phyloP scores from a whole-genome alignment of 2,888 invertebrate genomes.

The Gandaritis pyraliata region DNA sequence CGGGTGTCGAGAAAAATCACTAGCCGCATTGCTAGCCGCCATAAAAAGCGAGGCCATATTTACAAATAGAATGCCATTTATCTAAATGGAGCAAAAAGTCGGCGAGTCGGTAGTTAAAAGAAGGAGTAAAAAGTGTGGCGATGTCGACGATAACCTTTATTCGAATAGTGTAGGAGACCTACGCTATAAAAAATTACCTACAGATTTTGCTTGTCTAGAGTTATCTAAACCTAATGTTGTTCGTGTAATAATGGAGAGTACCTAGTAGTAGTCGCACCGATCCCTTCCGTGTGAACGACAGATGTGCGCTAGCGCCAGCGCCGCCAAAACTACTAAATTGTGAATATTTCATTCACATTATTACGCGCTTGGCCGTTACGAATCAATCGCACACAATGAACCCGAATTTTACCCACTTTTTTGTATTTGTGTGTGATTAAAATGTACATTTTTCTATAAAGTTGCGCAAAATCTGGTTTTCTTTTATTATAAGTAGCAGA shows the following conservation, averaged over 20 bases:
- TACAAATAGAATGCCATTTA: constrained; percentile 38
- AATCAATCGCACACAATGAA: constrained; percentile 81
- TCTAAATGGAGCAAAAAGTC: constrained; percentile 40
- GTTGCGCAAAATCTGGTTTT: constrained; percentile 72
- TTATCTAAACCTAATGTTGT: constrained; percentile 44
- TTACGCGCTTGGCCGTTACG: constrained; percentile 81
- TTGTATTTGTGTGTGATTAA: constrained; percentile 77
- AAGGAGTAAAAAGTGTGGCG: constrained; percentile 25
- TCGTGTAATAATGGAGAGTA: constrained; percentile 53
- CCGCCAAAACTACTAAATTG: constrained; percentile 76
- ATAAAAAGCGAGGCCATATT: constrained; percentile 63
- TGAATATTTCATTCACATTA: constrained; percentile 83
- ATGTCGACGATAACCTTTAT: constrained; percentile 4
- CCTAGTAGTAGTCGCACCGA: constrained; percentile 45
- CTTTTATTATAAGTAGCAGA: constrained; percentile 58
- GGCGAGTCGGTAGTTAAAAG: constrained; percentile 36
- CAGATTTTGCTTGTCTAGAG: background rate
- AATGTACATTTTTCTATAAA: constrained; percentile 79
- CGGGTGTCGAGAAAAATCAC: constrained; percentile 60
- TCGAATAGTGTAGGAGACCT: background rate
- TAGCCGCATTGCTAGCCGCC: constrained; percentile 56
- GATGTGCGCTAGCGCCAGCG: constrained; percentile 73
- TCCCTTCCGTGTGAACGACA: constrained; percentile 79
- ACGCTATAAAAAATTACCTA: background rate
- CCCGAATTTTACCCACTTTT: constrained; percentile 75